Base-by-base conservation (phyloP, 2,797 vertebrate genomes). In the Chloroceryle inda region DNA sequence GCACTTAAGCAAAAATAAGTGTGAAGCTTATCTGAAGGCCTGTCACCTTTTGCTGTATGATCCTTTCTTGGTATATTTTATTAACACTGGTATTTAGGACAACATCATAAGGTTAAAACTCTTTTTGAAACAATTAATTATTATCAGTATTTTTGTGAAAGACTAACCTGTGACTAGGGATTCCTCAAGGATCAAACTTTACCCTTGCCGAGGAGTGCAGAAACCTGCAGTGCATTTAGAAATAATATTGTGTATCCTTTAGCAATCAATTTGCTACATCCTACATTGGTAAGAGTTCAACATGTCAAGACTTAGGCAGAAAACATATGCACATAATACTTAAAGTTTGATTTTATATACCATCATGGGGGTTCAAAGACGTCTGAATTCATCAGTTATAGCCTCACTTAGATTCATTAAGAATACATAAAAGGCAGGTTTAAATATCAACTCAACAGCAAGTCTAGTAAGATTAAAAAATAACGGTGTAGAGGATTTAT, bases 341-440 rank as follows among this genome's bases (percentile, higher is more conserved):
- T 82, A 69, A 94, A 96, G 35, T 72, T 89, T 84, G 50, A 91
- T 92, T 97, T 94, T 75, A 64, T 73, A 84, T 40, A 64, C 26
- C 67, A 84, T 92, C 80, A 79, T 61, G 75, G 33, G 59, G 76
- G 73, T 81, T 86, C 80, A 77, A 59, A 94, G 80, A 78, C 85
- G 87, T 63, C 94, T 80, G 56, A 82, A 92, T 80, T 84, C 40
- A 96, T 95, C 78, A 94, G 79, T 81, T 92, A 86, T 44, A 79
- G 40, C 80, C 73, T 93, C 77, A 78, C 78, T 94, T 79, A 79
- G 44, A 87, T 81, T 94, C 78, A 91, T 96, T 94, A 94, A 76
- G 78, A 88, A 94, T 78, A 94, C 55, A 94, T 71, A 90, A 92
- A 96, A 95, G 85, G 94, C 90, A 96, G 76, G 87, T 96, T 94